Conservation (phyloP, 2,797 vertebrate genomes). For the Chloroceryle amazona region DNA sequence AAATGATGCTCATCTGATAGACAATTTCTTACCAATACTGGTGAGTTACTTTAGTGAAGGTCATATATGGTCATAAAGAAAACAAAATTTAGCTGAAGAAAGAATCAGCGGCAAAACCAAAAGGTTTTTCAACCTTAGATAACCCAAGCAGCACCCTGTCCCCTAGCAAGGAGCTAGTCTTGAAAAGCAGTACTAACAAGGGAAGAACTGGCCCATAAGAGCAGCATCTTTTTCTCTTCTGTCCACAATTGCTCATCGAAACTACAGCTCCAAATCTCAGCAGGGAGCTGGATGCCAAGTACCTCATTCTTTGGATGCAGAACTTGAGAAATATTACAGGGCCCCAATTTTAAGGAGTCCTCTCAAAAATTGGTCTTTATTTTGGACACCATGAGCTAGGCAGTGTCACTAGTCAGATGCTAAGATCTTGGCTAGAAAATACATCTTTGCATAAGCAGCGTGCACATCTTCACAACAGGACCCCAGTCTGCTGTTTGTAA, state of each 20-base stretch:
- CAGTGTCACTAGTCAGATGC: not conserved
- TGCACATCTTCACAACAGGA: conserved; percentile 42
- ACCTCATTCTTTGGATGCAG: not conserved
- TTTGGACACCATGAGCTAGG: not conserved
- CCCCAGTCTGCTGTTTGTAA: conserved; percentile 48
- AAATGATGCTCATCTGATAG: conserved; percentile 50
- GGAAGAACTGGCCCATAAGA: not conserved
- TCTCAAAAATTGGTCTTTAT: not conserved
- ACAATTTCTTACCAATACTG: conserved; percentile 26
- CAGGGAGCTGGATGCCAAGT: not conserved
- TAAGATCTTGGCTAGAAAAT: not conserved
- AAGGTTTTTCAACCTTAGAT: not conserved
- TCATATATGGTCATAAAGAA: conserved; percentile 59
- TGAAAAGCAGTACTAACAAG: not conserved
- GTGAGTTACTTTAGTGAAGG: conserved; percentile 43
- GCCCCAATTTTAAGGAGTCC: not conserved
- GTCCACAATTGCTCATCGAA: not conserved
- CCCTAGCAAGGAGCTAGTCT: not conserved
- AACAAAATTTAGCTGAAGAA: conserved; percentile 30
- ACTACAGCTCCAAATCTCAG: not conserved
- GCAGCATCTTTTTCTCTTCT: not conserved
- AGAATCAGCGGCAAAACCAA: conserved; percentile 28
- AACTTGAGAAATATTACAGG: not conserved
- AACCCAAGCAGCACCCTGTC: not conserved
- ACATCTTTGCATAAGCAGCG: not conserved